Evolutionary conservation across 1,140 invertebrate species (phyloP).

Genomic region (Bombus confusus): DNA sequence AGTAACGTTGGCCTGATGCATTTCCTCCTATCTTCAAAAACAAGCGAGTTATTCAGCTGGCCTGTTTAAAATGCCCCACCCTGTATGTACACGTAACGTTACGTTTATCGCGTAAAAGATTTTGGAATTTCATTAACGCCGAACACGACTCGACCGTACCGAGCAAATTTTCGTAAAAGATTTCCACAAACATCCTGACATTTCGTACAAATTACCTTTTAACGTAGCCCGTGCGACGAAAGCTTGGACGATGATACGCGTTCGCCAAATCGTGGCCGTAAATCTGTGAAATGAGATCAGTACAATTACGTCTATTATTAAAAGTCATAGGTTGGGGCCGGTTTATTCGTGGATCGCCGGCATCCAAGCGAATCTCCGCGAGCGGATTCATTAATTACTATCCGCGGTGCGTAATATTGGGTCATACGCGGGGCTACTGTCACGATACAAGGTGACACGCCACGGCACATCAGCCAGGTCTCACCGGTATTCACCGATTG

Average conservation of each 20-base stretch:
- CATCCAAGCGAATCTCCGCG: constrained; percentile 8
- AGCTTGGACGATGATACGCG: neutral
- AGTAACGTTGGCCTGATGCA: no score
- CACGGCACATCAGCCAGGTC: constrained; percentile 43
- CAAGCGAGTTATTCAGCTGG: no score
- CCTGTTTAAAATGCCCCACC: no score
- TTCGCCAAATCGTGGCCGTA: neutral
- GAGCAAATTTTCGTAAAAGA: no score
- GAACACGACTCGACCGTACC: no score
- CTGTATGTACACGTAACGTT: no score
- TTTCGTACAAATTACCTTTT: neutral
- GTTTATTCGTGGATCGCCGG: constrained; percentile 20
- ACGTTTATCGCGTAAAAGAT: no score
- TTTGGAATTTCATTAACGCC: no score
- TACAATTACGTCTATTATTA: constrained; percentile 27
- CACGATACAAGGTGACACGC: constrained; percentile 51
- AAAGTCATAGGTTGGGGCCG: neutral
- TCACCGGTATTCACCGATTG: constrained; percentile 51
- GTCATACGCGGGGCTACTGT: neutral
- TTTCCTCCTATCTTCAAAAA: no score
- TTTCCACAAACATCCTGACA: no score
- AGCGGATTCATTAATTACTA: constrained; percentile 13
- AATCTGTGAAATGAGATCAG: constrained; percentile 18
- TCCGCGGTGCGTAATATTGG: neutral
- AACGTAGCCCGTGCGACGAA: neutral